These are phyloP conservation scores for Alosa sapidissima DNA, from an alignment of 2,797 vertebrate species.

Conservation along the genomic window DNA sequence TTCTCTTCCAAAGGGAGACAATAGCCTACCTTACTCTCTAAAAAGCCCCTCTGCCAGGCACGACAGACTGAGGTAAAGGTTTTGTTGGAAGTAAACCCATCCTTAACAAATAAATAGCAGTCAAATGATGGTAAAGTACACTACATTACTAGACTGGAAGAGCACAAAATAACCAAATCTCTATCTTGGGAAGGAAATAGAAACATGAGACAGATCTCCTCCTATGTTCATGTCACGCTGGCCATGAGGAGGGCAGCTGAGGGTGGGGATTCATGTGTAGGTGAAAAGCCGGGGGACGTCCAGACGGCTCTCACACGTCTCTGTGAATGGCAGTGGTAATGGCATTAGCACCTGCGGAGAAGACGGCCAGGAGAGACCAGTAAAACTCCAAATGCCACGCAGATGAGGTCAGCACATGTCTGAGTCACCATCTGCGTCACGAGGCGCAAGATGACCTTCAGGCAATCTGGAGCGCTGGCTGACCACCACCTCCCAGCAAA, in stretches of 20 bases:
- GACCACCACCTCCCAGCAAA: constrained; percentile 12
- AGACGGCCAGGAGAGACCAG: constrained; percentile 9
- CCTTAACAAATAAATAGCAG: neutral
- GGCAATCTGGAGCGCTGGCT: constrained; percentile 26
- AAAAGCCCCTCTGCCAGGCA: neutral
- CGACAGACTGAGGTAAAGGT: neutral
- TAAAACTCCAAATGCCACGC: constrained; percentile 34
- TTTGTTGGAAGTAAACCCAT: neutral
- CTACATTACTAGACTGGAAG: neutral
- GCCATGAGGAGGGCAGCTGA: constrained; percentile 6
- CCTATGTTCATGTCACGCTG: neutral
- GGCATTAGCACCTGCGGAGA: constrained; percentile 16
- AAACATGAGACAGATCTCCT: neutral
- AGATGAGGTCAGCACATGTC: constrained; percentile 43
- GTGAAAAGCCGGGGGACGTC: neutral
- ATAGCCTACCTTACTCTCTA: constrained; percentile 42
- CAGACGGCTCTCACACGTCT: constrained; percentile 1
- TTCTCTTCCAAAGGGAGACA: constrained; percentile 55
- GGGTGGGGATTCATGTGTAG: neutral
- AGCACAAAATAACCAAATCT: neutral
- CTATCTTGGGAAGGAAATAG: neutral
- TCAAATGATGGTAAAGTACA: neutral
- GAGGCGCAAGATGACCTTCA: constrained; percentile 28
- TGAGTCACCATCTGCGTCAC: constrained; percentile 33
- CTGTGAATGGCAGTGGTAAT: constrained; percentile 15